These are phyloP conservation scores for Mionectes olivaceus DNA, from an alignment of 2,797 vertebrate species.

Conservation along the genomic window DNA sequence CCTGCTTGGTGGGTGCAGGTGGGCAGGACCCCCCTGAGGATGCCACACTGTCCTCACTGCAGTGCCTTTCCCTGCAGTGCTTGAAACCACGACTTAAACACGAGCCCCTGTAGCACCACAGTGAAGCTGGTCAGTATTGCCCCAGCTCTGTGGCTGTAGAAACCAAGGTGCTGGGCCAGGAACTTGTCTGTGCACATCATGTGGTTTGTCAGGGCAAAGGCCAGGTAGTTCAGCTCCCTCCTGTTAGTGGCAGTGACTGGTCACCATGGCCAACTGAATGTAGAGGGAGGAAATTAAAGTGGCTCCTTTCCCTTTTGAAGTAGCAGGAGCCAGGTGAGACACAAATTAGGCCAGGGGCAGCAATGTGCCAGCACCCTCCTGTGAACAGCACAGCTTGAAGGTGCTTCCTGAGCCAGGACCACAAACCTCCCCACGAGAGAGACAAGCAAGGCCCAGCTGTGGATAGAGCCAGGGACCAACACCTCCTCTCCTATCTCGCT, in stretches of 20 bases:
- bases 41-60: neutral
- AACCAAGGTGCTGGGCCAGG: neutral
- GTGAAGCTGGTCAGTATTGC: neutral
- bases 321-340: neutral
- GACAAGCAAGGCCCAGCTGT: neutral
- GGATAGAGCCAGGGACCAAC: neutral
- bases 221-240: neutral
- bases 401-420: neutral
- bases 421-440: neutral
- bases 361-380: neutral
- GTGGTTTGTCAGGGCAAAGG: neutral
- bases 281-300: neutral
- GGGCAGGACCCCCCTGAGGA: neutral
- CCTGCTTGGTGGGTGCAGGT: neutral
- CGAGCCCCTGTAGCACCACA: neutral
- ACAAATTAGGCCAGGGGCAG: neutral
- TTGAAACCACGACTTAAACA: neutral
- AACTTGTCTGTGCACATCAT: neutral
- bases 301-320: neutral
- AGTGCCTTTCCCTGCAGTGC: neutral
- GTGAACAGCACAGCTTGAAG: neutral
- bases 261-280: neutral
- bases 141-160: neutral
- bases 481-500: neutral
- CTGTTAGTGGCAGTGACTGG: neutral